Percentiles rank a stretch among this genome's conserved stretches.
These are phyloP conservation scores for Chrysopa pallens DNA, from an alignment of 1,140 invertebrate genomes.

Conservation along the genomic window DNA sequence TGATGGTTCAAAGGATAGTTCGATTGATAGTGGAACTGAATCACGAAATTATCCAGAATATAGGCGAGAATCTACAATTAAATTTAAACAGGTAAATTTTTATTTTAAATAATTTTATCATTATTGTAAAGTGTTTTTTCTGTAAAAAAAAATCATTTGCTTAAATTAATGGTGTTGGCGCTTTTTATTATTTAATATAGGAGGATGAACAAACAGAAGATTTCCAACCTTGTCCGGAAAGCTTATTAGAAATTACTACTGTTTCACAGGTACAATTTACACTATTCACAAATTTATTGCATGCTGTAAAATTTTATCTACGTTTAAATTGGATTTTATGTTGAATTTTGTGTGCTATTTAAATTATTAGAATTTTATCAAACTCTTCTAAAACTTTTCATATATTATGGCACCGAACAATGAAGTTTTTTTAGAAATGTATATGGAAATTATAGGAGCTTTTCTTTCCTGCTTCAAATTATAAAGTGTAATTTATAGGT, in stretches of 20 bases:
- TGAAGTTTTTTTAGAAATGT: too few species aligned
- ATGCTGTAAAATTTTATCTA: too few species aligned
- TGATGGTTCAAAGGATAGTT: slow-evolving; percentile 64
- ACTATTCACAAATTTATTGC: too few species aligned
- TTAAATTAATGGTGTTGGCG: slow-evolving; percentile 1
- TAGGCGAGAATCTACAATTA: slow-evolving; percentile 31
- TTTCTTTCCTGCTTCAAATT: too few species aligned
- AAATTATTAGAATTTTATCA: too few species aligned
- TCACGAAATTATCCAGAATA: slow-evolving; percentile 38
- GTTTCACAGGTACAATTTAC: background rate
- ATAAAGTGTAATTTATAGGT: too few species aligned
- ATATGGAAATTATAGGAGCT: too few species aligned
- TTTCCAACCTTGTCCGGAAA: background rate
- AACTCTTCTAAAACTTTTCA: too few species aligned
- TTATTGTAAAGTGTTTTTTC: too few species aligned
- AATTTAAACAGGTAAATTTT: slow-evolving; percentile 24
- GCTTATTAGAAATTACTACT: background rate
- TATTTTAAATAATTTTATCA: background rate
- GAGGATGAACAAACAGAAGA: background rate
- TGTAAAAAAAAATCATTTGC: background rate
- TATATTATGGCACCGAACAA: too few species aligned
- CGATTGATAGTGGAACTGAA: slow-evolving; percentile 61
- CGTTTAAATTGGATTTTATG: too few species aligned
- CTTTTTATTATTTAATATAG: background rate
- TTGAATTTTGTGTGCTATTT: too few species aligned